Evolutionary conservation across 2,888 invertebrate genomes (phyloP).

Genomic region (Isotomurus palustris): DNA sequence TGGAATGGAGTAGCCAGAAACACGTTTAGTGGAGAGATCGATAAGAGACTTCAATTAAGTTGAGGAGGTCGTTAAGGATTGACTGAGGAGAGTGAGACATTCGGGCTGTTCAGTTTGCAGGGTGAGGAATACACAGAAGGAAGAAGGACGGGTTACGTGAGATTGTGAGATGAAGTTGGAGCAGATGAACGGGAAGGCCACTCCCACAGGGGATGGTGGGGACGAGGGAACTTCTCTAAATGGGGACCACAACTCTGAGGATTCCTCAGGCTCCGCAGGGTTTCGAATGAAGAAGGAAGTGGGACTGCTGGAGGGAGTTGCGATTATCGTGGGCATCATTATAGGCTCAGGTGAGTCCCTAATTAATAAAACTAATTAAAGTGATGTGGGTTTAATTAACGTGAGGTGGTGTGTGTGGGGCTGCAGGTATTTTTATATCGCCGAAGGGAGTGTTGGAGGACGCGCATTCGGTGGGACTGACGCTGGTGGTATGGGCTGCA

Average conservation of each 20-base stretch:
- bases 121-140: too few relatives aligned
- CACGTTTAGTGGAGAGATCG: too few relatives aligned
- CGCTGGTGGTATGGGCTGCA: slow-evolving; percentile 78
- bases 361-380: not conserved
- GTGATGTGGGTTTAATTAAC: not conserved
- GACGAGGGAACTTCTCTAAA: not conserved
- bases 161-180: slow-evolving; percentile 7
- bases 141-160: not conserved
- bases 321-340: slow-evolving; percentile 84
- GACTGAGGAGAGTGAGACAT: too few relatives aligned
- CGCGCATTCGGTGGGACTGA: slow-evolving; percentile 83
- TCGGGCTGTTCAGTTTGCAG: too few relatives aligned
- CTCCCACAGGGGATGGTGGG: not conserved
- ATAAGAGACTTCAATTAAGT: too few relatives aligned
- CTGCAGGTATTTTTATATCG: slow-evolving; percentile 84
- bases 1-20: too few relatives aligned
- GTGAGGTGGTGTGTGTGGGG: slow-evolving; percentile 15
- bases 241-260: too few relatives aligned
- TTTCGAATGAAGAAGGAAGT: slow-evolving; percentile 82
- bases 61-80: too few relatives aligned
- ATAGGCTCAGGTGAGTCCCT: slow-evolving; percentile 85
- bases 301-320: slow-evolving; percentile 84
- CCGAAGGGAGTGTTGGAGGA: slow-evolving; percentile 89
- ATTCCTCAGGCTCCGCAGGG: too few relatives aligned
- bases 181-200: not conserved